Percentiles rank a stretch among this genome's conserved stretches.
These are phyloP conservation scores for Rhagoletis zephyria DNA, from an alignment of 1,140 invertebrate species.

Conservation along the genomic window DNA sequence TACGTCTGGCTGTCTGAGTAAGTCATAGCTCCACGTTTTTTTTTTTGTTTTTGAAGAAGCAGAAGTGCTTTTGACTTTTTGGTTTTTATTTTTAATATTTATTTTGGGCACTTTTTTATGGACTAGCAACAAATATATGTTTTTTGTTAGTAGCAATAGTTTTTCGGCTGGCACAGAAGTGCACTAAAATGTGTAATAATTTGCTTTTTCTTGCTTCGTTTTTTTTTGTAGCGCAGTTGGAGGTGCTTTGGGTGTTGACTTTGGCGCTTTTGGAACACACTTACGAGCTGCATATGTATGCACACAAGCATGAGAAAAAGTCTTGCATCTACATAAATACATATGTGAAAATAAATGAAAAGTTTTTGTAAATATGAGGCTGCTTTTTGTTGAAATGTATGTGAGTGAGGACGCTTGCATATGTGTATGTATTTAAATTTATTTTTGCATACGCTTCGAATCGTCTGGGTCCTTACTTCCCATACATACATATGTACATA, in stretches of 20 bases:
- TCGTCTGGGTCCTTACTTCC: neutral
- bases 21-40: neutral
- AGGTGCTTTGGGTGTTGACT: slow-evolving; percentile 2
- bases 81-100: neutral
- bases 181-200: slow-evolving; percentile 31
- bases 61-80: neutral
- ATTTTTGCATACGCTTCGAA: neutral
- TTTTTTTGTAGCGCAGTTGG: neutral
- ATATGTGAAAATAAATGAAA: neutral
- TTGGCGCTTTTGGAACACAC: neutral
- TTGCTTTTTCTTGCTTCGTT: neutral
- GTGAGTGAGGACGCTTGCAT: neutral
- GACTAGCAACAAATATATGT: neutral
- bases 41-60: too few relatives aligned
- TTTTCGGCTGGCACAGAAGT: slow-evolving; percentile 30
- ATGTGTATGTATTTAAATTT: slow-evolving; percentile 3
- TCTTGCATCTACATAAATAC: neutral
- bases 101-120: neutral
- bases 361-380: neutral
- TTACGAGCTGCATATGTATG: neutral
- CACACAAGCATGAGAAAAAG: neutral
- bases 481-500: neutral
- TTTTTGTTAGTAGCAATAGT: neutral
- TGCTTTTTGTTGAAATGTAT: neutral
- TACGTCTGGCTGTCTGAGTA: slow-evolving; percentile 12